These are phyloP conservation scores for Parazoanthus atlanticus DNA, from an alignment of 92 coral and sea anemone species.

Conservation along the genomic window DNA sequence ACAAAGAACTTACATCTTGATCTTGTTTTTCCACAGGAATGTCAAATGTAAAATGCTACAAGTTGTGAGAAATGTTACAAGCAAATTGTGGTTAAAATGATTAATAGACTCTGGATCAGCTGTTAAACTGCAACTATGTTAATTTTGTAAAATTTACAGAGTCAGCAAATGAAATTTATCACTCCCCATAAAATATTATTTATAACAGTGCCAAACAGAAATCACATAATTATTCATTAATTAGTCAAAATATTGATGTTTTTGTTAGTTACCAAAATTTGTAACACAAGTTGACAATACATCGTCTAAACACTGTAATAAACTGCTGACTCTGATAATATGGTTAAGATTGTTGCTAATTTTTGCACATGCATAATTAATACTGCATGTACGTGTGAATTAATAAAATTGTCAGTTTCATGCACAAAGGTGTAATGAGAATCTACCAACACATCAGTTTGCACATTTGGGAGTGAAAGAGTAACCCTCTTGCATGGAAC, in stretches of 20 bases:
- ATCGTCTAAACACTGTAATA: background rate
- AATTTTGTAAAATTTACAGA: background rate
- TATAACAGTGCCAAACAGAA: background rate
- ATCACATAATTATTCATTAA: no score
- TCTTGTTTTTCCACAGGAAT: constrained; percentile 29
- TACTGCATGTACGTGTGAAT: background rate
- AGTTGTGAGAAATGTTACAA: constrained; percentile 16
- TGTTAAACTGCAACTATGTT: background rate
- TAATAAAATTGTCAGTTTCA: background rate
- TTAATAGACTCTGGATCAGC: background rate
- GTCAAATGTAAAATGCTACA: constrained; percentile 41
- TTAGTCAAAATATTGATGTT: background rate
- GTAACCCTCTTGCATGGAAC: no score
- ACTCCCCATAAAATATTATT: background rate
- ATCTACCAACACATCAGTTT: no score
- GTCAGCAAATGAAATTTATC: background rate
- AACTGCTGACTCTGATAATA: background rate
- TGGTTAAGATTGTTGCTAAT: background rate
- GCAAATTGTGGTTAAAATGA: background rate
- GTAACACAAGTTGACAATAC: background rate
- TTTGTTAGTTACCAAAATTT: background rate
- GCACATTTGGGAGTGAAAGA: no score
- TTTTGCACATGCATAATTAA: background rate
- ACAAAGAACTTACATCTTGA: constrained; percentile 35
- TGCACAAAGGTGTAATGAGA: background rate